These are phyloP conservation scores for Nephila pilipes DNA, from an alignment of 1,140 invertebrate species.

Conservation along the genomic window DNA sequence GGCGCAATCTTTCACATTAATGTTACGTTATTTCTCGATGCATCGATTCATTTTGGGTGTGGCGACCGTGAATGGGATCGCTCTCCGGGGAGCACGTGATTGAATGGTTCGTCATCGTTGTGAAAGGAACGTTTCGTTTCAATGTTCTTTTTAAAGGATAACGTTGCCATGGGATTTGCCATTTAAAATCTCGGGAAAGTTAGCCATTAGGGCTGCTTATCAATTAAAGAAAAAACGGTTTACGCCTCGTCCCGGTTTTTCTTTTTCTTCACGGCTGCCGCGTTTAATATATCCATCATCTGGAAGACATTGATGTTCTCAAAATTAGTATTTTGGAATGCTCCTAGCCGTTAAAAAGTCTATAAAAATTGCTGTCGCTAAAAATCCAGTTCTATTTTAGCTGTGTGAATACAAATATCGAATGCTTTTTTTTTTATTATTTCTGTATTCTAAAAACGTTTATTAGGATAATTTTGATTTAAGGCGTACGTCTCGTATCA, in stretches of 20 bases:
- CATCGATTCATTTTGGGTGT: conserved; percentile 9
- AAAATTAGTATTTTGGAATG: too few species aligned
- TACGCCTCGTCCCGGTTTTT: background rate
- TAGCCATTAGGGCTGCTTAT: background rate
- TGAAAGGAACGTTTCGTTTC: background rate
- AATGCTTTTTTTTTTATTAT: too few species aligned
- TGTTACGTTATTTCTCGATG: background rate
- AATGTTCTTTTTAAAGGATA: background rate
- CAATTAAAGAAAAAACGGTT: background rate
- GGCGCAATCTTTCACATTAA: background rate
- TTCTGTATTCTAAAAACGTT: too few species aligned
- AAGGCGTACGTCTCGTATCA: too few species aligned
- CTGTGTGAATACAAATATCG: too few species aligned
- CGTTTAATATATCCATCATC: too few species aligned
- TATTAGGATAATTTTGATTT: too few species aligned
- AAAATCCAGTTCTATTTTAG: too few species aligned
- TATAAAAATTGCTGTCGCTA: too few species aligned
- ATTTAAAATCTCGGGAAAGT: background rate
- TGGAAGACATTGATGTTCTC: too few species aligned
- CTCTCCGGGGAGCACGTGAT: background rate
- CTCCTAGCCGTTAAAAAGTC: too few species aligned
- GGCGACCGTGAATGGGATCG: background rate
- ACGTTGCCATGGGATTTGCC: background rate
- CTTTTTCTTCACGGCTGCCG: too few species aligned
- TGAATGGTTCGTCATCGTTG: background rate